Evolutionary conservation across 2,113 vertebrate species (phyloP).

Genomic region (Corapipo altera): DNA sequence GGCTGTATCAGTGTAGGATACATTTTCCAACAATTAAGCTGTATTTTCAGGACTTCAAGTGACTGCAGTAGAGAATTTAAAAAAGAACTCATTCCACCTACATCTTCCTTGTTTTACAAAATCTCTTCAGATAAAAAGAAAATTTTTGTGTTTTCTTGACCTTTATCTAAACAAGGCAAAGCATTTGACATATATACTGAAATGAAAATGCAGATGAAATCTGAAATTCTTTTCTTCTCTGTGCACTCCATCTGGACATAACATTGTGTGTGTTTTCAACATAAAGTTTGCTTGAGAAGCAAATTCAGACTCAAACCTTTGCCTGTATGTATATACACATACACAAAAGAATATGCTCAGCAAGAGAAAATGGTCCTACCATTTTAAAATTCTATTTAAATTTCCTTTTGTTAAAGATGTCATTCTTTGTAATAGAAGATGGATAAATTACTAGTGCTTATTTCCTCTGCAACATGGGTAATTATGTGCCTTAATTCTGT

Average conservation of each 20-base stretch:
- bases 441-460: neutral
- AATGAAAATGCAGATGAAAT: slow-evolving; percentile 27
- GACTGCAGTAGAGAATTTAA: neutral
- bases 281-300: neutral
- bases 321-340: neutral
- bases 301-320: neutral
- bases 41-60: neutral
- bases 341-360: neutral
- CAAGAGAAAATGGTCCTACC: neutral
- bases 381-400: neutral
- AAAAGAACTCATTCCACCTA: neutral
- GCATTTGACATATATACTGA: neutral
- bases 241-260: neutral
- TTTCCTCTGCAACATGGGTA: neutral
- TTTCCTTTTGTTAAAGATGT: neutral
- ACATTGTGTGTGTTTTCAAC: neutral
- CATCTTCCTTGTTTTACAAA: neutral
- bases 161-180: slow-evolving; percentile 24
- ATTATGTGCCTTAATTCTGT: slow-evolving; percentile 1
- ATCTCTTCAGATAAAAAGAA: neutral
- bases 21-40: neutral
- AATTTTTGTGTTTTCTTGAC: slow-evolving; percentile 13
- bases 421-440: neutral
- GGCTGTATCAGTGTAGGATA: neutral
- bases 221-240: neutral